Evolutionary conservation across 2,797 vertebrate species (phyloP).

Genomic region (Martes flavigula): DNA sequence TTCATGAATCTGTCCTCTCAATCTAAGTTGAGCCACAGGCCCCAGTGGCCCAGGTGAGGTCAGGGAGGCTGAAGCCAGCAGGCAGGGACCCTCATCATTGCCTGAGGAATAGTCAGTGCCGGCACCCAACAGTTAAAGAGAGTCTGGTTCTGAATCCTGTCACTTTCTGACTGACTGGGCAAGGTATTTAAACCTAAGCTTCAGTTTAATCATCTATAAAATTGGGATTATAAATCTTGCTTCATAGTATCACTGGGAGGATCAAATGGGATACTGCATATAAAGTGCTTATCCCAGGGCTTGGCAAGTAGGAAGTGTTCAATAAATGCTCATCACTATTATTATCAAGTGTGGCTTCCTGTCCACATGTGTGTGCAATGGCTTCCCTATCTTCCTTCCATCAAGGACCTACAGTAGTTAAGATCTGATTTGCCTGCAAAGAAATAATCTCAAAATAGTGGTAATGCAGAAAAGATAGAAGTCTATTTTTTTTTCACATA

Average conservation of each 20-base stretch:
- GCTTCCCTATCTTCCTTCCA: neutral
- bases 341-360: neutral
- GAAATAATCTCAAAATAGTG: neutral
- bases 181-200: slow-evolving; percentile 42
- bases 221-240: slow-evolving; percentile 46
- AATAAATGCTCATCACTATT: neutral
- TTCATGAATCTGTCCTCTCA: neutral
- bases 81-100: neutral
- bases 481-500: neutral
- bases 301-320: neutral
- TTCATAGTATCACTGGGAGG: neutral
- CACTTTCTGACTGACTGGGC: slow-evolving; percentile 36
- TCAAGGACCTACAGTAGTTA: neutral
- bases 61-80: neutral
- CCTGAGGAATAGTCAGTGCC: neutral
- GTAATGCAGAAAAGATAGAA: neutral
- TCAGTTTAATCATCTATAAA: slow-evolving; percentile 56
- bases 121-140: neutral
- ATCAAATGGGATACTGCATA: slow-evolving; percentile 39
- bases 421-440: neutral
- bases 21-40: neutral
- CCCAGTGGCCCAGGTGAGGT: neutral
- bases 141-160: neutral
- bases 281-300: neutral
- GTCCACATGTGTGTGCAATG: neutral